Conservation (phyloP, 2,113 vertebrate genomes). For the Cololabis saira region DNA sequence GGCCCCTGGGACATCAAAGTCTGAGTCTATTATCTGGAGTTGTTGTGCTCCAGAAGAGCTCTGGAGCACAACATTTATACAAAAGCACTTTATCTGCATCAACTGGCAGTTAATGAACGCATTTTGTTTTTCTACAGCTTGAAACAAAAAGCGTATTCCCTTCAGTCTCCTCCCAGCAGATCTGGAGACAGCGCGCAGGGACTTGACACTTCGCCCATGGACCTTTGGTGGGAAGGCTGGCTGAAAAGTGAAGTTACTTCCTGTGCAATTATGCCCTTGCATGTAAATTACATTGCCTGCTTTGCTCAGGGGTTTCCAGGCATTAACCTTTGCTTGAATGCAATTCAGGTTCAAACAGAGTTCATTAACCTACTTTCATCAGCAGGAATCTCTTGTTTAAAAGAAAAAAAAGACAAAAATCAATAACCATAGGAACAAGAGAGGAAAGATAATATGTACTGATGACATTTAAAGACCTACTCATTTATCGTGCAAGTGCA, state of each 20-base stretch:
- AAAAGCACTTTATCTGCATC: constrained; percentile 27
- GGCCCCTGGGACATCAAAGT: constrained; percentile 15
- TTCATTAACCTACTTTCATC: constrained; percentile 37
- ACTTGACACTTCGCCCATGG: not conserved
- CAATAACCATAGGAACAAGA: too few species aligned
- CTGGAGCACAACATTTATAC: constrained; percentile 12
- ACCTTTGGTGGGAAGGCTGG: constrained; percentile 4
- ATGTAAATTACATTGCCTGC: constrained; percentile 42
- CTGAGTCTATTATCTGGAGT: constrained; percentile 21
- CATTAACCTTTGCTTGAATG: constrained; percentile 44
- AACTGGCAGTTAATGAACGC: constrained; percentile 25
- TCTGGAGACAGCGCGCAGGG: constrained; percentile 4
- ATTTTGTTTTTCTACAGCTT: constrained; percentile 1
- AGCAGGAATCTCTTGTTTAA: not conserved
- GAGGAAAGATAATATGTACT: too few species aligned
- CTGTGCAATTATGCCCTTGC: constrained; percentile 16
- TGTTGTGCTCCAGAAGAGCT: constrained; percentile 10
- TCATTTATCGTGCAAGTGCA: not conserved
- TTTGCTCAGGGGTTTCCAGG: constrained; percentile 29
- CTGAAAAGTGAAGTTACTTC: constrained; percentile 27
- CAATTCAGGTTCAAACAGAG: constrained; percentile 49
- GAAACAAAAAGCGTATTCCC: not conserved
- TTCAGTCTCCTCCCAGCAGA: not conserved
- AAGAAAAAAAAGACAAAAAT: not conserved
- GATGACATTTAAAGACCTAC: constrained; percentile 16